phyloP scores from a whole-genome alignment of 2,888 invertebrate species.

The Caenorhabditis parvicauda region DNA sequence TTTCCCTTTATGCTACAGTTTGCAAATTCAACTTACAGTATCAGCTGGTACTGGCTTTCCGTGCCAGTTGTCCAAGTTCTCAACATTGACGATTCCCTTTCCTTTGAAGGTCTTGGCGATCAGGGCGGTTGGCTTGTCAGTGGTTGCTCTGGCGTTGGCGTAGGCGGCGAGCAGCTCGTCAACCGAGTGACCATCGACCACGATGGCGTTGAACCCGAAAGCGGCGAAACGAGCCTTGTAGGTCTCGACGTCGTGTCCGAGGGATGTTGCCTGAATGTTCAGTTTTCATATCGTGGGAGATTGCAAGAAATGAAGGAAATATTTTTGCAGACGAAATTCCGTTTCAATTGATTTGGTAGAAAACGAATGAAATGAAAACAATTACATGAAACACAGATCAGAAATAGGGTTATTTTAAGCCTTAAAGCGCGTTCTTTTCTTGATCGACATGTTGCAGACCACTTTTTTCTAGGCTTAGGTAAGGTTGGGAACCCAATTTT shows the following conservation, averaged over 20 bases:
- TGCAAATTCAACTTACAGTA: conserved; percentile 20
- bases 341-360: too few species aligned
- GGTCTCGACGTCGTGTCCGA: conserved; percentile 84
- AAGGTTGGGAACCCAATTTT: too few species aligned
- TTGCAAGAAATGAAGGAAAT: too few species aligned
- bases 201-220: conserved; percentile 71
- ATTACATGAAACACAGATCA: too few species aligned
- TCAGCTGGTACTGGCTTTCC: conserved; percentile 78
- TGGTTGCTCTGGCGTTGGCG: conserved; percentile 39
- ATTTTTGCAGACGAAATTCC: too few species aligned
- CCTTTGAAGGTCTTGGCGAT: conserved; percentile 96
- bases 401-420: too few species aligned
- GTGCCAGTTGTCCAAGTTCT: conserved; percentile 93
- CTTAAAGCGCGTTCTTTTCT: too few species aligned
- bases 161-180: conserved; percentile 73
- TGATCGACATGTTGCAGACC: too few species aligned
- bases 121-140: conserved; percentile 79
- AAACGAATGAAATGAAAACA: too few species aligned
- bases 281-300: too few species aligned
- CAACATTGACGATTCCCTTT: conserved; percentile 72
- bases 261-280: conserved; percentile 85
- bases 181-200: conserved; percentile 94
- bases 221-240: conserved; percentile 63
- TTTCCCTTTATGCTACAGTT: neutral
- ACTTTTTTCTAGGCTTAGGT: too few species aligned